Conservation (phyloP, 1,140 invertebrate genomes). For the Cylas formicarius region DNA sequence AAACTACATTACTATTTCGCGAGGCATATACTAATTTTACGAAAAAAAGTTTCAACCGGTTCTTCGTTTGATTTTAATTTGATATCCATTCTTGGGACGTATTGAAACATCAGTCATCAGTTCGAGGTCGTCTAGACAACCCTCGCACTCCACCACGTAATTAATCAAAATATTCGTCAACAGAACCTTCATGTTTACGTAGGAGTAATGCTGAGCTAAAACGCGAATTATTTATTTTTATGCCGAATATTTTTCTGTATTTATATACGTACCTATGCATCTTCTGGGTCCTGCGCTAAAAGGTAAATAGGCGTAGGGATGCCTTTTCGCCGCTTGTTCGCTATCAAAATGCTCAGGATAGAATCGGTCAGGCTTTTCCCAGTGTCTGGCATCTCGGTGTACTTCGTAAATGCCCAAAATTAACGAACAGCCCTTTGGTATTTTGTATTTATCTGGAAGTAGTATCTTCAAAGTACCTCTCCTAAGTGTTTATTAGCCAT, state of each 20-base stretch:
- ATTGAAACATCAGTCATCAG: constrained; percentile 24
- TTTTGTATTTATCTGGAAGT: constrained; percentile 39
- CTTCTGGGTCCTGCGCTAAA: constrained; percentile 72
- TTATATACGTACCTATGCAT: constrained; percentile 50
- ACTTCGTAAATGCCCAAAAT: constrained; percentile 51
- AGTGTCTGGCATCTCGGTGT: constrained; percentile 60
- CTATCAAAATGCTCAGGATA: constrained; percentile 71
- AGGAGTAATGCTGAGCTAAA: constrained; percentile 24
- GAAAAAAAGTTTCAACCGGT: no score
- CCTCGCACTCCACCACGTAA: constrained; percentile 17
- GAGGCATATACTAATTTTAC: no score
- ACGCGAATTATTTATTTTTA: no score
- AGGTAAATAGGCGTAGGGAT: constrained; percentile 63
- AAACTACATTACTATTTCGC: no score
- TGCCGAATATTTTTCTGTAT: no score
- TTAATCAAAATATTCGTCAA: constrained; percentile 18
- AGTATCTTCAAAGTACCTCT: no score
- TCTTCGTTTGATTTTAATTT: constrained; percentile 2
- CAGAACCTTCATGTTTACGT: constrained; percentile 23
- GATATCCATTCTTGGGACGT: constrained; percentile 1
- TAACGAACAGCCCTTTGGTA: constrained; percentile 50
- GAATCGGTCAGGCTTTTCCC: constrained; percentile 63
- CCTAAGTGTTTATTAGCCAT: no score
- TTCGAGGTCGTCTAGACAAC: constrained; percentile 17
- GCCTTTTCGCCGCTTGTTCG: constrained; percentile 50